Evolutionary conservation across 2,113 vertebrate species (phyloP).

Genomic region (Malaclemys terrapin): DNA sequence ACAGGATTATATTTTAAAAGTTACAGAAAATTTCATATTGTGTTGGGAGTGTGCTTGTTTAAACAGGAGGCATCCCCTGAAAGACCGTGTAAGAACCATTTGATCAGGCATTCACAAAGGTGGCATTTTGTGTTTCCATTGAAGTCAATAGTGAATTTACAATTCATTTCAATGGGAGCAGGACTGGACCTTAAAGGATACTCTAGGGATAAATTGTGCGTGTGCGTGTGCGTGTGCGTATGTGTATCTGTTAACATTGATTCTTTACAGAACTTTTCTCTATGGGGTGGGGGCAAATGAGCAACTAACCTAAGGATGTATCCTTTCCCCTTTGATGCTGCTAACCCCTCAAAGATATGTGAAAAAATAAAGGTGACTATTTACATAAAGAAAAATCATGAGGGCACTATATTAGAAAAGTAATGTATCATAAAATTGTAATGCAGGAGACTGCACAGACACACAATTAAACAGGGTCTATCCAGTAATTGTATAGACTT

Average conservation of each 20-base stretch:
- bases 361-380: background rate
- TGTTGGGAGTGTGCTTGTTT: background rate
- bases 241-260: no score
- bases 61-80: background rate
- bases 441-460: background rate
- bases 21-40: background rate
- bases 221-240: no score
- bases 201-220: background rate
- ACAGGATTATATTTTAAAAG: background rate
- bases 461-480: conserved; percentile 5
- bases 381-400: background rate
- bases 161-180: background rate
- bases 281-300: background rate
- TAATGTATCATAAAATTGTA: conserved; percentile 7
- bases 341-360: background rate
- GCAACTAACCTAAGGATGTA: background rate
- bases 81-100: background rate
- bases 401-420: conserved; percentile 25
- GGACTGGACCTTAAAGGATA: background rate
- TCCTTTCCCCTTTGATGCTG: background rate
- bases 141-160: background rate
- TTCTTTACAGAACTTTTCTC: no score
- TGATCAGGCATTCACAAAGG: background rate
- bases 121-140: background rate
- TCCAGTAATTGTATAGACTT: background rate